A percentile compares a stretch with the other conserved stretches of the same genome.
Evolutionary conservation across 2,113 vertebrate species (phyloP).

Genomic region (Macroglossus sobrinus): DNA sequence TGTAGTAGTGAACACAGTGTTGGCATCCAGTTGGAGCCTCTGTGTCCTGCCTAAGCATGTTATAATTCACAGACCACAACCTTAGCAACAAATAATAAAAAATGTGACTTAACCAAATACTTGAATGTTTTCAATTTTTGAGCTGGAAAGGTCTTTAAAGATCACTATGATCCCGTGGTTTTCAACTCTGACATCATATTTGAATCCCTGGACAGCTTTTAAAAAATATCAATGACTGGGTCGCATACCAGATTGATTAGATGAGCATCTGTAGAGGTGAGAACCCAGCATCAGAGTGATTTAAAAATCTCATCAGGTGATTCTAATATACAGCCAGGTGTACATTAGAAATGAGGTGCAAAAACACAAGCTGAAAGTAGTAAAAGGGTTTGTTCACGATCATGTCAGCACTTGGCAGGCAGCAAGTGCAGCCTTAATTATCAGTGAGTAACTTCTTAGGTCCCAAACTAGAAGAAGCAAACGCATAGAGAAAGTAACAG

Average conservation of each 20-base stretch:
- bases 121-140: not conserved
- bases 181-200: not conserved
- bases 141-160: not conserved
- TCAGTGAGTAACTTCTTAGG: not conserved
- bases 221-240: not conserved
- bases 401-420: not conserved
- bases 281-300: not conserved
- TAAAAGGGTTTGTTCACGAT: not conserved
- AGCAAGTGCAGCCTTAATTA: not conserved
- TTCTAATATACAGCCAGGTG: not conserved
- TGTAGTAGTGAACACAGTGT: not conserved
- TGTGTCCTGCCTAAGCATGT: not conserved
- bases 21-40: not conserved
- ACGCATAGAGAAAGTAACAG: not conserved
- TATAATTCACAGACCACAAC: not conserved
- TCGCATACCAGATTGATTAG: not conserved
- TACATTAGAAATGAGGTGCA: not conserved
- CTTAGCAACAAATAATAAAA: not conserved
- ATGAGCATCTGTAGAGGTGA: not conserved
- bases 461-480: not conserved
- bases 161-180: not conserved
- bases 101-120: not conserved
- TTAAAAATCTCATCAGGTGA: not conserved
- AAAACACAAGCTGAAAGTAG: not conserved
- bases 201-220: not conserved